A percentile compares a stretch with the other conserved stretches of the same genome.
These are phyloP conservation scores for Dolichotis patagonum DNA, from an alignment of 2,113 vertebrate genomes.

Conservation along the genomic window DNA sequence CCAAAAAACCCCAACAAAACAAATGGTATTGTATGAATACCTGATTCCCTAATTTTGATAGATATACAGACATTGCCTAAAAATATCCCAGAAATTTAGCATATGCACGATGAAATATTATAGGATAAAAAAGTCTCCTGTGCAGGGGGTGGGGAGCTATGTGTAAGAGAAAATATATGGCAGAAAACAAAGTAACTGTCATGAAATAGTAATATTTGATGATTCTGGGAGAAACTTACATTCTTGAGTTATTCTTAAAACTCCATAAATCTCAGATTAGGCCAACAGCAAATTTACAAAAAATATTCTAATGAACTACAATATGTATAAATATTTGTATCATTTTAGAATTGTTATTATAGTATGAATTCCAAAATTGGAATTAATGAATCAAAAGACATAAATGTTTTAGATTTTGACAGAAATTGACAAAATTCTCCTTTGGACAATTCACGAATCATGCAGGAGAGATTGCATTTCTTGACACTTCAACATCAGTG, in stretches of 20 bases:
- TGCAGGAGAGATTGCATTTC: background rate
- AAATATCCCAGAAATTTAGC: constrained; percentile 17
- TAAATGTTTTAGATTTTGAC: constrained; percentile 34
- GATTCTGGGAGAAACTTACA: background rate
- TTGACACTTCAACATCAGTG: background rate
- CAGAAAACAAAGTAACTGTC: background rate
- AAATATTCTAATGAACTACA: background rate
- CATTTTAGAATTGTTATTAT: background rate
- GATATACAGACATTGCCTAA: background rate
- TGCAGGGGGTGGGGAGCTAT: background rate
- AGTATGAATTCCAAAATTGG: background rate
- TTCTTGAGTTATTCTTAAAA: background rate
- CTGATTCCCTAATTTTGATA: background rate
- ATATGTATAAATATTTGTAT: background rate
- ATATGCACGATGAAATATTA: background rate
- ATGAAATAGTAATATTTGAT: constrained; percentile 17
- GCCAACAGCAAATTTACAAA: background rate
- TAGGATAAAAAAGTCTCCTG: background rate
- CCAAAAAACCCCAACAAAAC: background rate
- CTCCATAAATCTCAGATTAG: background rate
- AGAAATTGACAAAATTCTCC: background rate
- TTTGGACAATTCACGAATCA: background rate
- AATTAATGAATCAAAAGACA: constrained; percentile 17
- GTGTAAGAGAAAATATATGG: background rate
- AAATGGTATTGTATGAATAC: background rate